These are phyloP conservation scores for Pyrocoelia pectoralis DNA, from an alignment of 2,888 invertebrate genomes.

Conservation along the genomic window DNA sequence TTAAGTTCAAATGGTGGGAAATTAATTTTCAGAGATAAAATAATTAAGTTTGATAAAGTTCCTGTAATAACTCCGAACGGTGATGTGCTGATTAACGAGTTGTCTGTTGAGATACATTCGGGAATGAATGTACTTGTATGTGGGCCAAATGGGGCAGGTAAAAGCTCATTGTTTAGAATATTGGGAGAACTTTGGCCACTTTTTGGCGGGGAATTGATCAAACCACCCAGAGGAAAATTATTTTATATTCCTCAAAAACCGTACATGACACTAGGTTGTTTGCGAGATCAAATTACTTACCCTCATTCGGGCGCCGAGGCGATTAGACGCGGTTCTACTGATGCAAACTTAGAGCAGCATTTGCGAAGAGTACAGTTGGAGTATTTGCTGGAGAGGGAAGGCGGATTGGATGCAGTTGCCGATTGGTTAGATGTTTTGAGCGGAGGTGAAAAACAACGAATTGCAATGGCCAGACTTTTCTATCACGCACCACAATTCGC, in stretches of 20 bases:
- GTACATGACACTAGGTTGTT: slow-evolving; percentile 96
- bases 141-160: slow-evolving; percentile 98
- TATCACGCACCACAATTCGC: slow-evolving; percentile 99
- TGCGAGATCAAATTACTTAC: slow-evolving; percentile 91
- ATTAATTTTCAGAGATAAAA: slow-evolving; percentile 84
- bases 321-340: slow-evolving; percentile 76
- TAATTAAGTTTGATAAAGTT: slow-evolving; percentile 91
- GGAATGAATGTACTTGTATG: slow-evolving; percentile 98
- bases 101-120: slow-evolving; percentile 85
- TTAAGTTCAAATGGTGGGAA: slow-evolving; percentile 76
- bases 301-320: slow-evolving; percentile 92
- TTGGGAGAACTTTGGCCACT: slow-evolving; percentile 98
- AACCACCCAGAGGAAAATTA: slow-evolving; percentile 93
- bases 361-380: slow-evolving; percentile 84
- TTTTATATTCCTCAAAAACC: slow-evolving; percentile 98
- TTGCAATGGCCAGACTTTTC: slow-evolving; percentile 98
- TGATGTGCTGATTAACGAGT: slow-evolving; percentile 88
- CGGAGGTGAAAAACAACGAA: slow-evolving; percentile 97
- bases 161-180: slow-evolving; percentile 95
- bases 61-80: slow-evolving; percentile 98
- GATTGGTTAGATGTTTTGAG: slow-evolving; percentile 99
- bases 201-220: slow-evolving; percentile 92
- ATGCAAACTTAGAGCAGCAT: slow-evolving; percentile 78
- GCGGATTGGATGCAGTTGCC: slow-evolving; percentile 89
- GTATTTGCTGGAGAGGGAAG: slow-evolving; percentile 85